Percentiles rank a stretch among this genome's conserved stretches.
phyloP scores from a whole-genome alignment of 2,113 vertebrate genomes.

The Leptobrachium ailaonicum region DNA sequence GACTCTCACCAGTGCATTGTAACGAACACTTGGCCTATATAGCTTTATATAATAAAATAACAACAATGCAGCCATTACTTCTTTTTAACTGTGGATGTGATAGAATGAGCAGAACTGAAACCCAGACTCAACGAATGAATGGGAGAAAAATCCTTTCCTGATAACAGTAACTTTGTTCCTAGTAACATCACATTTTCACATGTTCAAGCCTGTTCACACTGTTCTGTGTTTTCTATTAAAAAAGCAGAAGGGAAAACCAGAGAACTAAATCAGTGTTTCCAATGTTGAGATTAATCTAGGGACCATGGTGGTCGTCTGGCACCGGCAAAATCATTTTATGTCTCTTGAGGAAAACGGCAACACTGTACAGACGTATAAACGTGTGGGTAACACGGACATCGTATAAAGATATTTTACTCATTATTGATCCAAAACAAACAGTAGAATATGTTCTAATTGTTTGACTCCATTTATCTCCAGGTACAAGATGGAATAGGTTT shows the following conservation, averaged over 20 bases:
- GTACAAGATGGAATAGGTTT: constrained; percentile 9
- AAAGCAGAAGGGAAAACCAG: neutral
- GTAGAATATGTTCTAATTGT: constrained; percentile 8
- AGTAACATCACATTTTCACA: too few species aligned
- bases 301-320: constrained; percentile 12
- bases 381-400: neutral
- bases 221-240: constrained; percentile 12
- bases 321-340: constrained; percentile 26
- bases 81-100: neutral
- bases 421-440: constrained; percentile 25
- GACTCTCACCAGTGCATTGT: too few species aligned
- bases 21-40: too few species aligned
- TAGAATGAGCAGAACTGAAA: constrained; percentile 12
- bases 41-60: neutral
- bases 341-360: constrained; percentile 29
- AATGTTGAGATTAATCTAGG: constrained; percentile 34
- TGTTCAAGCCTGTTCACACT: constrained; percentile 16
- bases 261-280: constrained; percentile 8
- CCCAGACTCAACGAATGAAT: constrained; percentile 7
- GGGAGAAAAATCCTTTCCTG: neutral
- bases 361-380: constrained; percentile 14
- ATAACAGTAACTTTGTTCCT: constrained; percentile 23
- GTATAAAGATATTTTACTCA: constrained; percentile 13
- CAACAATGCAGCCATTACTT: neutral
- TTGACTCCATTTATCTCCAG: neutral